Conservation (phyloP, 2,888 invertebrate genomes). For the Rhodophaea formosa region DNA sequence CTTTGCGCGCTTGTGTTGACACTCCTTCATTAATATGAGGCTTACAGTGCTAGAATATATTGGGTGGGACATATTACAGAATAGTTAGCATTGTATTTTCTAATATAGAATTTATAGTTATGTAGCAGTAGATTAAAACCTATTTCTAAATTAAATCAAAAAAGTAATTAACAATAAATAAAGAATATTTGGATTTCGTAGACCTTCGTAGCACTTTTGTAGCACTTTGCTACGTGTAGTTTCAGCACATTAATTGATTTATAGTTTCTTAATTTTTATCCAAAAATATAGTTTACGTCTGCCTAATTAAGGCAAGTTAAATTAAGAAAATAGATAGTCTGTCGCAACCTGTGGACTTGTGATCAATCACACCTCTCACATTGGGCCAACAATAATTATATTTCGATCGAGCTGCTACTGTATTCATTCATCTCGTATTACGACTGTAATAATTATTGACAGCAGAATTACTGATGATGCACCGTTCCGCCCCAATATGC, state of each 20-base stretch:
- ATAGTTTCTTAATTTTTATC: not conserved
- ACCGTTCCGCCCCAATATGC: conserved; percentile 44
- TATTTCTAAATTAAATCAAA: not conserved
- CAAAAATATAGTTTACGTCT: not conserved
- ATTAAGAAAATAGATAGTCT: conserved; percentile 54
- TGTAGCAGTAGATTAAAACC: not conserved
- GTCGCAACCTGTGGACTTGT: conserved; percentile 44
- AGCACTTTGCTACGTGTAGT: conserved; percentile 37
- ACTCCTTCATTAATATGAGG: not conserved
- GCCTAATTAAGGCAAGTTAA: conserved; percentile 60
- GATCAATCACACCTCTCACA: conserved; percentile 60
- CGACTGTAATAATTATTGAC: conserved; percentile 69
- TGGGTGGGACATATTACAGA: not conserved
- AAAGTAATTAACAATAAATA: not conserved
- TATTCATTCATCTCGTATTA: conserved; percentile 73
- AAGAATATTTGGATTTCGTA: not conserved
- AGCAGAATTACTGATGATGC: conserved; percentile 49
- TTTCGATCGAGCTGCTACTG: conserved; percentile 58
- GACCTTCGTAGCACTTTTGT: conserved; percentile 29
- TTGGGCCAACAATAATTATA: conserved; percentile 64
- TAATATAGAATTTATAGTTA: not conserved
- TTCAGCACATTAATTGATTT: not conserved
- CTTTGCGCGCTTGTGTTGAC: not conserved
- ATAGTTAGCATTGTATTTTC: not conserved
- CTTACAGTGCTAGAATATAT: not conserved